Conservation (phyloP, 37 sponge, comb jelly and placozoan species). For the Oopsacas minuta region DNA sequence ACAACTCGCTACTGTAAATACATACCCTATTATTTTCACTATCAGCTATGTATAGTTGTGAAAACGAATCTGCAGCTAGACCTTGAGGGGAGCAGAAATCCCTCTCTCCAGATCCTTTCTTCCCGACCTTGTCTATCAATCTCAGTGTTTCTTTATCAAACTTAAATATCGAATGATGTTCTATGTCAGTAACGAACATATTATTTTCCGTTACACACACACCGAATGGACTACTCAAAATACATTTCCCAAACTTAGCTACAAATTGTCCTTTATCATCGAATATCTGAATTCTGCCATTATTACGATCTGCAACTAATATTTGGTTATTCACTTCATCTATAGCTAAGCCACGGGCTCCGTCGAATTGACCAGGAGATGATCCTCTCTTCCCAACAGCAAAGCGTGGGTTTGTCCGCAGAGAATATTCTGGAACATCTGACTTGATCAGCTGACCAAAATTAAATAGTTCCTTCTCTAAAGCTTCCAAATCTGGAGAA, state of each 20-base stretch:
- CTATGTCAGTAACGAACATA: background rate
- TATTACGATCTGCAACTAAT: background rate
- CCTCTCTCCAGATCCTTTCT: background rate
- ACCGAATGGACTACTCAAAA: background rate
- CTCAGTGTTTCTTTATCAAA: background rate
- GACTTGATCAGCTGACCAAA: background rate
- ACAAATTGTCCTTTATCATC: background rate
- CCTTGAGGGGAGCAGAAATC: background rate
- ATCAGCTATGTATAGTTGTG: background rate
- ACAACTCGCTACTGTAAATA: background rate
- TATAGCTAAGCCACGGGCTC: background rate
- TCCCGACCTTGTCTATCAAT: slow-evolving; percentile 13
- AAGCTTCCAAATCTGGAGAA: background rate
- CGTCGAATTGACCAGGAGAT: background rate
- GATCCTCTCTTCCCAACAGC: slow-evolving; percentile 8
- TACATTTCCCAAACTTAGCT: background rate
- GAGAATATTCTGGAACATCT: background rate
- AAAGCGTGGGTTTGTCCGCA: background rate
- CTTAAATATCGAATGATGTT: background rate
- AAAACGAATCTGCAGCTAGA: background rate
- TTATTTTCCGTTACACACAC: background rate
- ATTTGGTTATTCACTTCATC: background rate
- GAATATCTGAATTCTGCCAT: slow-evolving; percentile 3
- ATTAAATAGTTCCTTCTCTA: background rate
- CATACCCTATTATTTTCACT: background rate